A percentile compares a stretch with the other conserved stretches of the same genome.
Evolutionary conservation across 1,140 invertebrate genomes (phyloP).

Genomic region (Sitophilus oryzae): DNA sequence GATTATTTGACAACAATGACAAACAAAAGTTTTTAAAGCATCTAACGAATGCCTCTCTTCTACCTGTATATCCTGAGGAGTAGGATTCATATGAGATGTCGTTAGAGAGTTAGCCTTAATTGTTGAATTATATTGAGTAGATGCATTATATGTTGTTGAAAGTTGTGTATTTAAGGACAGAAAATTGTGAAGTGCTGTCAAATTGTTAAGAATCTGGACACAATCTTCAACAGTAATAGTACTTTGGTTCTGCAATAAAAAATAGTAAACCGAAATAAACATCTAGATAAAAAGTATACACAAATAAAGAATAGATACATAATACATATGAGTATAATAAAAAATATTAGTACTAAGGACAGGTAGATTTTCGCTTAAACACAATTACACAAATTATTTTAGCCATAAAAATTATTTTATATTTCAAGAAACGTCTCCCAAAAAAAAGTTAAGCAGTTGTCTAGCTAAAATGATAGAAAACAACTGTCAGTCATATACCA

Average conservation of each 20-base stretch:
- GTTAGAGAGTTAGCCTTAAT: slow-evolving; percentile 25
- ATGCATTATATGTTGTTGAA: slow-evolving; percentile 11
- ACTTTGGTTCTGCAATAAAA: slow-evolving; percentile 39
- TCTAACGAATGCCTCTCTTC: slow-evolving; percentile 68
- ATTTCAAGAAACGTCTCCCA: too few species aligned
- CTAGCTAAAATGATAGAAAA: too few species aligned
- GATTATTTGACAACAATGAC: slow-evolving; percentile 80
- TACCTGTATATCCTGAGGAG: slow-evolving; percentile 40
- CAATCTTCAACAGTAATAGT: slow-evolving; percentile 53
- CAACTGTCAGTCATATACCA: too few species aligned
- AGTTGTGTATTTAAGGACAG: slow-evolving; percentile 57
- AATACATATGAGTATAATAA: too few species aligned
- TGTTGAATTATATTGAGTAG: slow-evolving; percentile 1
- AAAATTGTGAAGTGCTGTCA: slow-evolving; percentile 58
- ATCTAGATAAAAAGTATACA: slow-evolving; percentile 9
- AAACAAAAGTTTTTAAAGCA: slow-evolving; percentile 70
- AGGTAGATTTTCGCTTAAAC: too few species aligned
- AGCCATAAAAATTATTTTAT: too few species aligned
- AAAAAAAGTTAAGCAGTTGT: too few species aligned
- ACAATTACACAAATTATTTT: too few species aligned
- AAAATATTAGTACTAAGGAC: too few species aligned
- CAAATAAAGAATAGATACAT: too few species aligned
- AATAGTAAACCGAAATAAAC: slow-evolving; percentile 1
- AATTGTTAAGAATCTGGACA: slow-evolving; percentile 53
- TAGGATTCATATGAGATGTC: slow-evolving; percentile 27